Evolutionary conservation across 1,140 invertebrate species (phyloP), one percentile per base, ranked within the genome.

Genomic region (Sinella curviseta): DNA sequence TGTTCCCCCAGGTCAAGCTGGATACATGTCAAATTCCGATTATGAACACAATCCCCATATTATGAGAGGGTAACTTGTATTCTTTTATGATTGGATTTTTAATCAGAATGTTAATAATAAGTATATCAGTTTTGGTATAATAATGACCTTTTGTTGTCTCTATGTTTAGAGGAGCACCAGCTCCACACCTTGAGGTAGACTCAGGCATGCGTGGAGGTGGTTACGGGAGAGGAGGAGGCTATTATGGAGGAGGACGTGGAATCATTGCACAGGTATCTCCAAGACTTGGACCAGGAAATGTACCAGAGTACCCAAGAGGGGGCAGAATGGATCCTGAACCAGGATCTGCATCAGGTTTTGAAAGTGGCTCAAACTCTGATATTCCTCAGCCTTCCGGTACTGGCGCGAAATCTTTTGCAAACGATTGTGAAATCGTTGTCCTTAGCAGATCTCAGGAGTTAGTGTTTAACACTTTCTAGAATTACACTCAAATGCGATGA

Each of bases 381-480:
- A 24, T n/a, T n/a, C n/a, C n/a, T n/a, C n/a, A n/a, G n/a, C n/a
- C n/a, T n/a, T n/a, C n/a, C n/a, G n/a, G 39, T 48, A 8, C 39
- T 12, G 57, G 57, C 8, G 57, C 8, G 24, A 60, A 60, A 60
- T 60, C 57, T 3, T 26, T 60, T 8, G 78, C 86, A 16, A 95
- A 95, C 87, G 94, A 96, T 84, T 95, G 94, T 87, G 94, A 95
- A 88, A 95, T 96, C 77, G 94, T 96, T 83, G 93, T 94, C 17
- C 91, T 94, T 0, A 92, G 92, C 34, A 94, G 94, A 86, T 86
- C 88, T 12, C 89, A 95, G 73, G 94, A 93, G 94, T 95, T 89
- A 91, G 90, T 89, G 28, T 26, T 26, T 26, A 28, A 77, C n/a
- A 48, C 39, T 48, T 48, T 48, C 39, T 48, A 48, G 8, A n/a